Evolutionary conservation across 92 coral and sea anemone genomes (phyloP).

Genomic region (Galaxea fascicularis): DNA sequence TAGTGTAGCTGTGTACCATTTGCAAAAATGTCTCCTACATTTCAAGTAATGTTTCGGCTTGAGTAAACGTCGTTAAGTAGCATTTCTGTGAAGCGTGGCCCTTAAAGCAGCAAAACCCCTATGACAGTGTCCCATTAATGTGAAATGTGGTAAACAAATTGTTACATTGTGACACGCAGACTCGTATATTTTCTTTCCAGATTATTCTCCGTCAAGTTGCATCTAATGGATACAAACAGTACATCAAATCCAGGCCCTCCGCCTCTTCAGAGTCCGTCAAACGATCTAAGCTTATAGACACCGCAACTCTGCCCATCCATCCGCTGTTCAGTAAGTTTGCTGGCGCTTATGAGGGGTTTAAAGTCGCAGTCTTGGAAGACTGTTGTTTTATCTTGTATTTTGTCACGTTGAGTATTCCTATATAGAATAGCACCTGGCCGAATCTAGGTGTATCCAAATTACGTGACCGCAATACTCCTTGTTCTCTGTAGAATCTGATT

Average conservation of each 20-base stretch:
- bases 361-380: not conserved
- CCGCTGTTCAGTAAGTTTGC: slow-evolving; percentile 75
- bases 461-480: not conserved
- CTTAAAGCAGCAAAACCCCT: too few species aligned
- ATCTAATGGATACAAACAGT: slow-evolving; percentile 89
- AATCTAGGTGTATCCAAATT: too few species aligned
- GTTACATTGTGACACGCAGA: not conserved
- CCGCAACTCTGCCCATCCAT: slow-evolving; percentile 67
- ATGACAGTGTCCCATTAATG: too few species aligned
- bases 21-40: not conserved
- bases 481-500: slow-evolving; percentile 4
- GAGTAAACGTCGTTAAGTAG: too few species aligned
- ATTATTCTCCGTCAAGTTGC: slow-evolving; percentile 75
- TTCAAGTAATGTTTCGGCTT: too few species aligned
- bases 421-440: too few species aligned
- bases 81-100: too few species aligned
- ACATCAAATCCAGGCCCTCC: slow-evolving; percentile 82
- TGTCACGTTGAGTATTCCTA: too few species aligned
- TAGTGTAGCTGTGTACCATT: too few species aligned
- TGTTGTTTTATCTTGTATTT: too few species aligned
- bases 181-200: slow-evolving; percentile 39
- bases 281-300: slow-evolving; percentile 76
- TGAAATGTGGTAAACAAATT: not conserved
- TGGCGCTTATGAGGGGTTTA: not conserved
- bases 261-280: slow-evolving; percentile 96